These are phyloP conservation scores for Verasper variegatus DNA, from an alignment of 2,113 vertebrate genomes.

Conservation along the genomic window DNA sequence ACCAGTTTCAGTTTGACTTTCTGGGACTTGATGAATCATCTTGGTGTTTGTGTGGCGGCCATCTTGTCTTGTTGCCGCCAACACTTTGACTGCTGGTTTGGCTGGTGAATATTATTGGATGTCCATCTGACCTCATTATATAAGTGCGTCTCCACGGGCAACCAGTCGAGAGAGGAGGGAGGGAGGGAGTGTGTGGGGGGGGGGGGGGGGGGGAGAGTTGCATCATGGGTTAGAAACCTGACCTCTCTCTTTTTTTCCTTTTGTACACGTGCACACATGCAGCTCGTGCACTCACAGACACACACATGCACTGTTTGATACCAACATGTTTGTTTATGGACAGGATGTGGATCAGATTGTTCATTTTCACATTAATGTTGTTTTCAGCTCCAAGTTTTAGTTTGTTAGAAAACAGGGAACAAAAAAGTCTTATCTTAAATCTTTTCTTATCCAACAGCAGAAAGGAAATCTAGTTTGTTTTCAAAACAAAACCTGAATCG, in stretches of 20 bases:
- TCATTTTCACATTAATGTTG: too few species aligned
- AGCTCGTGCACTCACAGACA: neutral
- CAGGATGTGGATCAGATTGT: neutral
- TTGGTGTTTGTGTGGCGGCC: conserved; percentile 40
- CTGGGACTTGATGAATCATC: conserved; percentile 1
- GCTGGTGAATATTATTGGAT: conserved; percentile 81
- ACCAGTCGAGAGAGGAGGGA: conserved; percentile 47
- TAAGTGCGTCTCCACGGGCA: conserved; percentile 74
- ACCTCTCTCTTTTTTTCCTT: conserved; percentile 60
- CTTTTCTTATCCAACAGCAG: too few species aligned
- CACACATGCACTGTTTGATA: conserved; percentile 20
- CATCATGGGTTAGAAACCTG: conserved; percentile 81
- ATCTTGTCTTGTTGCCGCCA: conserved; percentile 69
- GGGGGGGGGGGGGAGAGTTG: conserved; percentile 37
- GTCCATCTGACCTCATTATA: conserved; percentile 83
- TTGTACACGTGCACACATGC: conserved; percentile 35
- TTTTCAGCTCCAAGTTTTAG: too few species aligned
- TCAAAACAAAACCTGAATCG: too few species aligned
- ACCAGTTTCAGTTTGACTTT: conserved; percentile 28
- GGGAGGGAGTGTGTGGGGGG: neutral
- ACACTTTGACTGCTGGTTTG: conserved; percentile 57
- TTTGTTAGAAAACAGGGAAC: too few species aligned
- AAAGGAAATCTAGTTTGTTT: too few species aligned
- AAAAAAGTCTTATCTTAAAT: too few species aligned
- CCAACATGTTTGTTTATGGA: conserved; percentile 43